phyloP scores from a whole-genome alignment of 2,888 invertebrate species.

The Gymnosoma rotundatum region DNA sequence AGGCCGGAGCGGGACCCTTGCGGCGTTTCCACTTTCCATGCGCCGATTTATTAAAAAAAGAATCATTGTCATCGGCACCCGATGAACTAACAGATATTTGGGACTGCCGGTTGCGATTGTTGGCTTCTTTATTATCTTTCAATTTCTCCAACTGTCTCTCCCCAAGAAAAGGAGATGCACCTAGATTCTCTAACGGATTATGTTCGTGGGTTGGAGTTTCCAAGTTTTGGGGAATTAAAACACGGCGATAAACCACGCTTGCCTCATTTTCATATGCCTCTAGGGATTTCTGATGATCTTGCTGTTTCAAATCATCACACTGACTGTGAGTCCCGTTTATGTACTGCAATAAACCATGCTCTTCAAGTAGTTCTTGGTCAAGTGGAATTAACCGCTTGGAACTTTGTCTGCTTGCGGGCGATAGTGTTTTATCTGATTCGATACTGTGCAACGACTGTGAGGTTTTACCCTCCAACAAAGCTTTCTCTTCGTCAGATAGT shows the following conservation, averaged over 20 bases:
- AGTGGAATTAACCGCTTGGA: slow-evolving; percentile 75
- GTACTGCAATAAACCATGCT: slow-evolving; percentile 58
- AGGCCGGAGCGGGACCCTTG: slow-evolving; percentile 91
- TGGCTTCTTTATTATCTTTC: slow-evolving; percentile 85
- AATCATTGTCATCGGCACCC: slow-evolving; percentile 75
- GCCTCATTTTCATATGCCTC: slow-evolving; percentile 71
- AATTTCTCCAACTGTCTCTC: slow-evolving; percentile 83
- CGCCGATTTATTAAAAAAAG: slow-evolving; percentile 84
- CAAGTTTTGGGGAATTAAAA: slow-evolving; percentile 74
- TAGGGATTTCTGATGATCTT: slow-evolving; percentile 62
- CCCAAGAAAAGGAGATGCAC: slow-evolving; percentile 66
- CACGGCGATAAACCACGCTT: slow-evolving; percentile 77
- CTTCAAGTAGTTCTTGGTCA: slow-evolving; percentile 74
- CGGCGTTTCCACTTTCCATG: slow-evolving; percentile 88
- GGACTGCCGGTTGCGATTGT: slow-evolving; percentile 83
- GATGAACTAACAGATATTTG: slow-evolving; percentile 78
- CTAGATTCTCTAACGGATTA: slow-evolving; percentile 68
- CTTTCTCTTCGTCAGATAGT: slow-evolving; percentile 79
- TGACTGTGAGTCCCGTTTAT: slow-evolving; percentile 55
- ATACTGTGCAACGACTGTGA: slow-evolving; percentile 51
- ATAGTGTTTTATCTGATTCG: slow-evolving; percentile 45
- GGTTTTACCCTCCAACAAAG: slow-evolving; percentile 77
- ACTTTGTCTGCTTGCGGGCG: slow-evolving; percentile 63
- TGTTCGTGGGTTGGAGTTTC: slow-evolving; percentile 74
- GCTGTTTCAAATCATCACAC: slow-evolving; percentile 72